These are phyloP conservation scores for Perizoma affinitatum DNA, from an alignment of 2,888 invertebrate genomes.

Conservation along the genomic window DNA sequence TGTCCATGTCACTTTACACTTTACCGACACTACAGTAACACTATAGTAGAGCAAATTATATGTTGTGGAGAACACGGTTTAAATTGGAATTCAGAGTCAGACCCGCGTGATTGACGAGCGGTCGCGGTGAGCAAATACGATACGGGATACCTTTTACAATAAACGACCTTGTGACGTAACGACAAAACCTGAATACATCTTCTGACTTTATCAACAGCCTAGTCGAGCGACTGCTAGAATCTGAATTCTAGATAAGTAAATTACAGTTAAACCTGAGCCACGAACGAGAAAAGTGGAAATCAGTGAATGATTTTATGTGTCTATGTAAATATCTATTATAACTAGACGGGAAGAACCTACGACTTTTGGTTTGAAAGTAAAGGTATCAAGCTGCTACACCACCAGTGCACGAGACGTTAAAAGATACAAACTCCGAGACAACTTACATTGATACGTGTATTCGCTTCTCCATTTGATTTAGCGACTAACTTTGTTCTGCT, in stretches of 20 bases:
- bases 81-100: conserved; percentile 82
- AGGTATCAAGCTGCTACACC: no score
- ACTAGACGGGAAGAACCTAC: no score
- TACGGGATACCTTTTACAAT: conserved; percentile 52
- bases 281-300: no score
- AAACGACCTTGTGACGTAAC: conserved; percentile 42
- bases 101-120: conserved; percentile 80
- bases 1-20: conserved; percentile 14
- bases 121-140: conserved; percentile 76
- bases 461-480: conserved; percentile 32
- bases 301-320: no score
- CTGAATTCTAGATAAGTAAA: no score
- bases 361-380: no score
- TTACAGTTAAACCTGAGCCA: no score
- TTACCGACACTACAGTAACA: conserved; percentile 20
- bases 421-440: conserved; percentile 15
- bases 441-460: conserved; percentile 33
- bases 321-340: no score
- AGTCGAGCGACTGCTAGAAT: no score
- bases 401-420: neutral
- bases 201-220: no score
- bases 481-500: conserved; percentile 26
- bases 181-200: neutral
- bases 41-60: conserved; percentile 37
- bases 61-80: conserved; percentile 48